These are phyloP conservation scores for Heteromyza rotundicornis DNA, from an alignment of 2,888 invertebrate species.

Conservation along the genomic window DNA sequence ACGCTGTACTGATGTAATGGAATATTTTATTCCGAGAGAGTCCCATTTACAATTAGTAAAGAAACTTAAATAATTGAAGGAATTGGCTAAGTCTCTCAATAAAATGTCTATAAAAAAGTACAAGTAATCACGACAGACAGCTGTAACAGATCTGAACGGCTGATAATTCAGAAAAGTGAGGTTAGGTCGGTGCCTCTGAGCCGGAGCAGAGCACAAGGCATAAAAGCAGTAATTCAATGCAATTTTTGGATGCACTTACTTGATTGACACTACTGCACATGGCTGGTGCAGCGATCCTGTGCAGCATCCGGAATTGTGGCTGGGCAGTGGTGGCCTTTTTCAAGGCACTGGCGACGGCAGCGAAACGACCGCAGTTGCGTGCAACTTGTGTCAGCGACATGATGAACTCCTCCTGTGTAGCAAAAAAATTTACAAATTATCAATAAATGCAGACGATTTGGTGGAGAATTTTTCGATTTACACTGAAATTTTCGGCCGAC, in stretches of 20 bases:
- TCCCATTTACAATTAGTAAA: too few species aligned
- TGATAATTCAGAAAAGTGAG: slow-evolving; percentile 35
- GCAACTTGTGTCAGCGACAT: slow-evolving; percentile 61
- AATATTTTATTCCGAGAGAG: too few species aligned
- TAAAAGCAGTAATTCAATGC: slow-evolving; percentile 3
- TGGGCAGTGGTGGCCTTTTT: slow-evolving; percentile 41
- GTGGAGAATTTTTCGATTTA: slow-evolving; percentile 35
- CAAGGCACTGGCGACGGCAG: slow-evolving; percentile 44
- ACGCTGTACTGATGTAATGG: too few species aligned
- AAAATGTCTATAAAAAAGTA: too few species aligned
- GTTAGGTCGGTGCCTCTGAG: slow-evolving; percentile 37
- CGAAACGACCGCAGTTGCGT: slow-evolving; percentile 55
- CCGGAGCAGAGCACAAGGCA: background rate
- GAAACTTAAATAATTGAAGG: too few species aligned
- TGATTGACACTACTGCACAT: slow-evolving; percentile 42
- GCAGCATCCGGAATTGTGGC: slow-evolving; percentile 54
- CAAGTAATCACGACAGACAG: too few species aligned
- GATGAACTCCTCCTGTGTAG: slow-evolving; percentile 5
- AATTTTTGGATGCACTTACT: slow-evolving; percentile 34
- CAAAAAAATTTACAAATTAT: background rate
- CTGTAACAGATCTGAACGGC: background rate
- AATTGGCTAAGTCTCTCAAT: too few species aligned
- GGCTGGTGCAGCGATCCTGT: slow-evolving; percentile 51
- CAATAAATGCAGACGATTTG: background rate
- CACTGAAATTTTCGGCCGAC: slow-evolving; percentile 38